Evolutionary conservation across 2,797 vertebrate species (phyloP).

Genomic region (Glyptemys insculpta): DNA sequence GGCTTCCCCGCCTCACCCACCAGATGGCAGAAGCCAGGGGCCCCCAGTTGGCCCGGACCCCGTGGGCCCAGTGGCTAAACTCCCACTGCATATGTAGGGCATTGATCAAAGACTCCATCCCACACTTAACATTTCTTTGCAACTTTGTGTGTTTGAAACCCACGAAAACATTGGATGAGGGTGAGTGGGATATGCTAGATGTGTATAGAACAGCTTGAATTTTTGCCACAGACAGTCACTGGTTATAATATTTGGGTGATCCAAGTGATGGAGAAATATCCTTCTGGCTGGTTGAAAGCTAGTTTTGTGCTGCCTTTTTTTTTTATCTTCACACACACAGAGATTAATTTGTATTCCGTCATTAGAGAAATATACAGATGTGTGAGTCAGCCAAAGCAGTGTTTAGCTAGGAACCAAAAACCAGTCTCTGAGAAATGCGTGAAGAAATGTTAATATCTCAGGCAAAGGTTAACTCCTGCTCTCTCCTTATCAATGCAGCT

Average conservation of each 20-base stretch:
- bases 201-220: not conserved
- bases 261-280: not conserved
- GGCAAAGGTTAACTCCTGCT: constrained; percentile 45
- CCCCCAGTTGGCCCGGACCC: no score
- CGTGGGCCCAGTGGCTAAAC: no score
- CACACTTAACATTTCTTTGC: not conserved
- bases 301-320: not conserved
- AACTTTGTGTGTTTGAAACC: not conserved
- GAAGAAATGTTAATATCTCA: constrained; percentile 55
- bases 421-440: constrained; percentile 34
- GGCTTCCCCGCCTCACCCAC: no score
- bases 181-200: accelerated
- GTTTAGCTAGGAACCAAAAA: constrained; percentile 34
- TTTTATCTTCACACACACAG: not conserved
- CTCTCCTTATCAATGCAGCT: constrained; percentile 47
- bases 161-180: not conserved
- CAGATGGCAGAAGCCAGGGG: no score
- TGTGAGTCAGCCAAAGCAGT: not conserved
- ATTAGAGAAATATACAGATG: not conserved
- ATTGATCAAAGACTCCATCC: not conserved
- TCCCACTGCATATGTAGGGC: not conserved
- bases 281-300: not conserved
- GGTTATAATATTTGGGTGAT: not conserved
- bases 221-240: not conserved
- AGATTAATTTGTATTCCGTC: not conserved